These are phyloP conservation scores for Tipula lateralis DNA, from an alignment of 2,888 invertebrate genomes.

Conservation along the genomic window DNA sequence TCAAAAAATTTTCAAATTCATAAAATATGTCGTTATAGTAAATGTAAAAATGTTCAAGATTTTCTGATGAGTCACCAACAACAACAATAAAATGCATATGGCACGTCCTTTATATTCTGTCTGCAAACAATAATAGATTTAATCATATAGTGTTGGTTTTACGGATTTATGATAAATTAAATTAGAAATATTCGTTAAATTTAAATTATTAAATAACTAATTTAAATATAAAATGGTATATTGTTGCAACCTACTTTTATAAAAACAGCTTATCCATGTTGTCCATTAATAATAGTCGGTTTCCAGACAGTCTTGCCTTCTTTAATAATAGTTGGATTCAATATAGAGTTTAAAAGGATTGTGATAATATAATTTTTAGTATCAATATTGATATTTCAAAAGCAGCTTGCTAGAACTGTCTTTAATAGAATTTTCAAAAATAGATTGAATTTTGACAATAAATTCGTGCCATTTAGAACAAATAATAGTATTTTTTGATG, in stretches of 20 bases:
- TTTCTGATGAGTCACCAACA: background rate
- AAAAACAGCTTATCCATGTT: background rate
- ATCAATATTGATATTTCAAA: background rate
- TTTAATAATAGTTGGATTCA: background rate
- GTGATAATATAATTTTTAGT: background rate
- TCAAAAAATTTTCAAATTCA: background rate
- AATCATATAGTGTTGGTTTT: background rate
- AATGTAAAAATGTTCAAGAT: background rate
- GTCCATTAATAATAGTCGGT: background rate
- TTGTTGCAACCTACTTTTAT: too few species aligned
- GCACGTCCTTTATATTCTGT: background rate
- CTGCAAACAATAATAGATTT: background rate
- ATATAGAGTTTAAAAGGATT: background rate
- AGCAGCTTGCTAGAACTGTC: background rate
- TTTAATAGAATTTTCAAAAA: background rate
- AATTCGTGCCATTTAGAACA: constrained; percentile 3
- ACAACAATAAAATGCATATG: constrained; percentile 30
- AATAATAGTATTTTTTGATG: too few species aligned
- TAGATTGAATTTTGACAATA: background rate
- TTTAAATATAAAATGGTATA: too few species aligned
- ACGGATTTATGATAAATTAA: too few species aligned
- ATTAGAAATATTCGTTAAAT: too few species aligned
- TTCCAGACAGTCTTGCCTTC: background rate
- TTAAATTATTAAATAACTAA: too few species aligned
- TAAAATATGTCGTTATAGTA: constrained; percentile 25